Base-by-base conservation (phyloP, 1,140 invertebrate genomes). In the Adoxophyes honmai region DNA sequence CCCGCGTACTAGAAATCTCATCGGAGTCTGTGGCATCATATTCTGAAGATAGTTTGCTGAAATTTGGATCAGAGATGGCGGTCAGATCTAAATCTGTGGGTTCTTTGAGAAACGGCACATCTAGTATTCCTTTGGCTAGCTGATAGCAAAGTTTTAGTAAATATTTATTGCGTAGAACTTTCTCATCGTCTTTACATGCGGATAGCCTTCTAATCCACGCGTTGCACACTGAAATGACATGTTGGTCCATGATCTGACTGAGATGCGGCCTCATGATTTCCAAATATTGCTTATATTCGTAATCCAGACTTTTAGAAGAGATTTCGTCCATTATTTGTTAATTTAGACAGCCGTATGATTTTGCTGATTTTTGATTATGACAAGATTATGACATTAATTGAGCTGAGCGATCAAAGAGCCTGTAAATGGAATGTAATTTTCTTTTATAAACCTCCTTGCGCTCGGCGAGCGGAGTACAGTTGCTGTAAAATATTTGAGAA, bases 231-330 rank as follows among this genome's bases (percentile, higher is more conserved):
- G 73, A 61, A 14, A 83, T 75, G 7, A 73, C 61, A 13, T 82
- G 58, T 44, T 71, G 48, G 56, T 83, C 74, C 2, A 66, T 48
- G 8, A 85, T 52, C 51, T 80, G 71, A 15, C 55, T 64, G 35
- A 88, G 63, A 58, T 85, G 83, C 0, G 81, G 77, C 57, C 66
- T 59, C 39, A 86, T 62, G 15, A 86, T 80, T 74, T 85, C 68
- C 33, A 85, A 70, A 57, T 83, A 83, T 11, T 73, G 64, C 64
- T 79, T 79, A 57, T 74, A 88, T 63, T 86, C 82, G n/a, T 60
- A 18, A 59, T 87, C 84, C 5, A 84, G 68, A 64, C 65, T 73
- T 36, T 51, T 44, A 39, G 39, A 53, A 35, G 66, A 64, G 18
- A 70, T 62, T 53, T 78, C 66, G 11, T 81, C 73, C 83, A 86